These are phyloP conservation scores for Nasonia oneida DNA, from an alignment of 2,888 invertebrate species.

Conservation along the genomic window DNA sequence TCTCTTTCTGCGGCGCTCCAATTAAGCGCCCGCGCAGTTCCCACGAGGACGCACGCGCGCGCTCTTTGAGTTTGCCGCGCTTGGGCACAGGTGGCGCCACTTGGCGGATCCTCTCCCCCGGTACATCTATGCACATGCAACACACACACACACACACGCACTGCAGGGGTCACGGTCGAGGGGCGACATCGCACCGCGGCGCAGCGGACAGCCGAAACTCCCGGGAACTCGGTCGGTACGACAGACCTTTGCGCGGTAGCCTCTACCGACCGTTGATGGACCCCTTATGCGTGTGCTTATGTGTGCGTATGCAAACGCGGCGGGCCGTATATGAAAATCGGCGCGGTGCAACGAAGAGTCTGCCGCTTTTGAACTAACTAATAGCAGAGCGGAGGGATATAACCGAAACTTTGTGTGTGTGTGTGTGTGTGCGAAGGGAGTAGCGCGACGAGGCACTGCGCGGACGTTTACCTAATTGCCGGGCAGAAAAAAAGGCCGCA, in stretches of 20 bases:
- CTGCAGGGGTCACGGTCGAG: constrained; percentile 41
- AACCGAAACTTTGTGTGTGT: constrained; percentile 60
- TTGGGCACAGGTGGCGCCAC: constrained; percentile 74
- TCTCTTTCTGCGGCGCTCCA: constrained; percentile 34
- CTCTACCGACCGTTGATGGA: constrained; percentile 55
- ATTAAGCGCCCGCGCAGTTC: constrained; percentile 61
- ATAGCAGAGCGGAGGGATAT: constrained; percentile 33
- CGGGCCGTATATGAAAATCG: not conserved
- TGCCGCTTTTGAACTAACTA: constrained; percentile 37
- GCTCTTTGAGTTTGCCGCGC: constrained; percentile 16
- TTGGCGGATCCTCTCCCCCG: constrained; percentile 69
- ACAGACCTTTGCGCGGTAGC: constrained; percentile 17
- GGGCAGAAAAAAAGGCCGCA: constrained; percentile 76
- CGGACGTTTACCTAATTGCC: constrained; percentile 80
- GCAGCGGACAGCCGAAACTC: constrained; percentile 61
- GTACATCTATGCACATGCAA: too few species aligned
- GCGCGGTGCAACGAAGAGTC: not conserved
- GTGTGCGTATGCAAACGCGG: not conserved
- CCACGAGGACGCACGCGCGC: constrained; percentile 59
- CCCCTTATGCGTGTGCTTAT: not conserved
- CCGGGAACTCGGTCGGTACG: constrained; percentile 67
- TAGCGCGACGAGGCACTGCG: constrained; percentile 64
- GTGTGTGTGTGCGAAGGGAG: constrained; percentile 70
- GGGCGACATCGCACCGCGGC: constrained; percentile 65
- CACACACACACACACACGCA: not conserved